Conservation (phyloP, 1,140 invertebrate genomes). For the Ladona fulva region DNA sequence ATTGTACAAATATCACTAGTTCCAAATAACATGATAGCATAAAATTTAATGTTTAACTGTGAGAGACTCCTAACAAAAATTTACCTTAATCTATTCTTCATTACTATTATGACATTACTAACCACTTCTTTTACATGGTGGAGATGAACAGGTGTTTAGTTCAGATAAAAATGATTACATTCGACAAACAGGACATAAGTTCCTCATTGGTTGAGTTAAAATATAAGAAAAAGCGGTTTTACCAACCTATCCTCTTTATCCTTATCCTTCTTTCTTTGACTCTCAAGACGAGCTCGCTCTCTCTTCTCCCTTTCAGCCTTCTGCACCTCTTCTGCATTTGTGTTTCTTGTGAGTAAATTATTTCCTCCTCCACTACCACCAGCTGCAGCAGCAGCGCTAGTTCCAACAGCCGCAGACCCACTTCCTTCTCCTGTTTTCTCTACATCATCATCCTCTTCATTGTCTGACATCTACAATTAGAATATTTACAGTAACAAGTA, state of each 20-base stretch:
- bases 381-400: constrained; percentile 23
- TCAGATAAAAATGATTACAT: too few species aligned
- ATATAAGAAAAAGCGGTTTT: background rate
- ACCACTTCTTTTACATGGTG: too few species aligned
- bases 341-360: constrained; percentile 57
- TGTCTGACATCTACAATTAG: constrained; percentile 45
- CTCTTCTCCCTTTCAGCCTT: constrained; percentile 65
- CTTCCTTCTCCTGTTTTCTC: constrained; percentile 32
- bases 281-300: constrained; percentile 65
- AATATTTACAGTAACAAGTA: background rate
- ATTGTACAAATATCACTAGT: too few species aligned
- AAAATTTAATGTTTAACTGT: too few species aligned
- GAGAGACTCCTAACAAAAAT: too few species aligned
- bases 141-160: too few species aligned
- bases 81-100: too few species aligned
- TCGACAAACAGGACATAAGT: too few species aligned
- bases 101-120: too few species aligned
- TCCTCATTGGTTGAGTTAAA: background rate
- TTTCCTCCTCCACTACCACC: constrained; percentile 39
- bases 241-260: constrained; percentile 74
- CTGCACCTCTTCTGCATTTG: constrained; percentile 61
- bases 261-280: constrained; percentile 75
- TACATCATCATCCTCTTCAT: constrained; percentile 39
- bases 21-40: too few species aligned
- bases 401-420: constrained; percentile 26